Evolutionary conservation across 2,797 vertebrate species (phyloP).

Genomic region (Poecilia velifera): DNA sequence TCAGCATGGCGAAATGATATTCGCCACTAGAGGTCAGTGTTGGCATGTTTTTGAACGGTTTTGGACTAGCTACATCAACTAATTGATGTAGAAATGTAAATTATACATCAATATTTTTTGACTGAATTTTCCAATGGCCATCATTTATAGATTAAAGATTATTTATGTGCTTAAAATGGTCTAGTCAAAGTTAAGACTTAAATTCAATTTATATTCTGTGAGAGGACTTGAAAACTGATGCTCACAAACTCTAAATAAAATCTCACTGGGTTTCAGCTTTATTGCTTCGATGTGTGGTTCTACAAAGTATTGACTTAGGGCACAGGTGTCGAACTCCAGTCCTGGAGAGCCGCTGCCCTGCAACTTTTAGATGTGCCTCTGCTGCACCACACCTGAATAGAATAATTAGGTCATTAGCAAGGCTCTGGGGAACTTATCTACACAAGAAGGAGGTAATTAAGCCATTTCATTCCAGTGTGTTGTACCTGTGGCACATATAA

Average conservation of each 20-base stretch:
- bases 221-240: not conserved
- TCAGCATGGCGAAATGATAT: not conserved
- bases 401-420: too few relatives aligned
- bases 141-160: not conserved
- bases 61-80: not conserved
- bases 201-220: not conserved
- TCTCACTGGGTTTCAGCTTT: not conserved
- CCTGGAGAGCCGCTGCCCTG: too few relatives aligned
- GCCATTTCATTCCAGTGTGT: too few relatives aligned
- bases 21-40: constrained; percentile 69
- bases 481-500: too few relatives aligned
- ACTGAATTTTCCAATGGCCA: not conserved
- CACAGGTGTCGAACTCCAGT: too few relatives aligned
- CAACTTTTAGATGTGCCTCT: too few relatives aligned
- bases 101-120: not conserved
- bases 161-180: too few relatives aligned
- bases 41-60: constrained; percentile 14
- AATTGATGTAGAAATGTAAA: not conserved
- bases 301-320: not conserved
- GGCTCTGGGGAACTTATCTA: too few relatives aligned
- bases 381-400: too few relatives aligned
- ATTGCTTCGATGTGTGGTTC: not conserved
- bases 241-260: not conserved
- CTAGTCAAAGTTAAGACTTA: not conserved
- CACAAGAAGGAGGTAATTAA: too few relatives aligned